Conservation (phyloP, 2,888 invertebrate genomes). For the Ecdyonurus torrentis region DNA sequence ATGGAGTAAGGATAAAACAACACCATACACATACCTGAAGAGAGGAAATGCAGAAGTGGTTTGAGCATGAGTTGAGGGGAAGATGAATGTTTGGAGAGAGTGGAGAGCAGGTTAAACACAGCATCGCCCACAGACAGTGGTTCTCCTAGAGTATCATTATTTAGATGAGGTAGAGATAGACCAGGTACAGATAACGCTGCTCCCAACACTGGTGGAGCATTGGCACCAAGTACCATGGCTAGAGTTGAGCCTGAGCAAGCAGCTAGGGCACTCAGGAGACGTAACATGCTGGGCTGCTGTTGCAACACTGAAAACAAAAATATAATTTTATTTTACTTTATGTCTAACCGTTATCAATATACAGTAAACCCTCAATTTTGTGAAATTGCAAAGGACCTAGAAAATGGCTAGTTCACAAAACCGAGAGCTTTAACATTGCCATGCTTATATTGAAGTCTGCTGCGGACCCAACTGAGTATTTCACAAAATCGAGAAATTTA, state of each 20-base stretch:
- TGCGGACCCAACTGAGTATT: too few relatives aligned
- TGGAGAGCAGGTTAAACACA: conserved; percentile 66
- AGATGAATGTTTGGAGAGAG: conserved; percentile 58
- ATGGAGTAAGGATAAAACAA: background rate
- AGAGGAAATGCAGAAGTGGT: conserved; percentile 56
- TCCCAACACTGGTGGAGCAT: conserved; percentile 20
- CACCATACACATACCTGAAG: conserved; percentile 22
- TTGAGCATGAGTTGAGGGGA: conserved; percentile 57
- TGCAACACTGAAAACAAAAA: conserved; percentile 38
- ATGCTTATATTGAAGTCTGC: too few relatives aligned
- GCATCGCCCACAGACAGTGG: conserved; percentile 69
- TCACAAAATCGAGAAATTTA: too few relatives aligned
- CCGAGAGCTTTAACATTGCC: too few relatives aligned
- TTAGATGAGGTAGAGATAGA: background rate
- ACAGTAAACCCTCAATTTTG: too few relatives aligned
- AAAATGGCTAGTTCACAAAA: too few relatives aligned
- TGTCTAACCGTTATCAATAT: background rate
- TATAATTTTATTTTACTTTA: conserved; percentile 2
- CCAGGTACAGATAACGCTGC: conserved; percentile 2
- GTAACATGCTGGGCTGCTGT: conserved; percentile 65
- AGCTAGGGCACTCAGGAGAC: conserved; percentile 62
- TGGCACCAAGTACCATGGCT: conserved; percentile 37
- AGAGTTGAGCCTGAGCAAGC: conserved; percentile 55
- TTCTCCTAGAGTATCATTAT: conserved; percentile 27
- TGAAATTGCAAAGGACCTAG: too few relatives aligned